Conservation (phyloP, 2,113 vertebrate species). For the Tachysurus fulvidraco region DNA sequence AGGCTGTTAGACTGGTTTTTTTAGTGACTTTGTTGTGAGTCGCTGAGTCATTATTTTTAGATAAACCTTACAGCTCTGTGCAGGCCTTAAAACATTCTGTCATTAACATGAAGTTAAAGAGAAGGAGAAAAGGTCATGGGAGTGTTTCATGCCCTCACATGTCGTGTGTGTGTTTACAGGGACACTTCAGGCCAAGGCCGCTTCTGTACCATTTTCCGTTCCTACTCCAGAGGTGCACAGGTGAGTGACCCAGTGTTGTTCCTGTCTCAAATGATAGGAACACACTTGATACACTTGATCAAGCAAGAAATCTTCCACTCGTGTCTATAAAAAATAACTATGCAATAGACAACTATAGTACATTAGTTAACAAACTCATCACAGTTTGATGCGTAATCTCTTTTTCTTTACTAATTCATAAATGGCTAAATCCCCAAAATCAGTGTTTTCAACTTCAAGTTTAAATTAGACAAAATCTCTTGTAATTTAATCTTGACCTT, state of each 20-base stretch:
- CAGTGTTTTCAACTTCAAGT: not conserved
- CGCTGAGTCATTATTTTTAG: conserved; percentile 28
- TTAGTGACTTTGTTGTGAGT: not conserved
- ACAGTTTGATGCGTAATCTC: too few relatives aligned
- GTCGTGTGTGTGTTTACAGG: conserved; percentile 74
- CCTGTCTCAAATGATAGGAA: too few relatives aligned
- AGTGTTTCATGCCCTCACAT: conserved; percentile 29
- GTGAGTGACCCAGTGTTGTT: conserved; percentile 67
- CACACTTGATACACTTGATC: too few relatives aligned
- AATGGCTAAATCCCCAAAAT: too few relatives aligned
- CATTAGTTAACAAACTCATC: too few relatives aligned
- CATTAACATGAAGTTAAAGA: not conserved
- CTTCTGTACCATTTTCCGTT: conserved; percentile 98
- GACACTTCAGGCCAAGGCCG: conserved; percentile 97
- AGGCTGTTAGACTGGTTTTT: conserved; percentile 43
- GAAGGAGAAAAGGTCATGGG: not conserved
- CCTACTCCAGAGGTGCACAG: conserved; percentile 97
- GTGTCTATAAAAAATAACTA: too few relatives aligned
- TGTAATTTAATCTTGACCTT: not conserved
- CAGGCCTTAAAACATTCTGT: conserved; percentile 16
- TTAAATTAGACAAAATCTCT: not conserved
- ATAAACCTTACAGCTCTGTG: not conserved
- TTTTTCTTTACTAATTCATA: too few relatives aligned
- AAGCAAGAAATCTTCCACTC: too few relatives aligned
- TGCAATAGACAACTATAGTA: not conserved